phyloP scores from a whole-genome alignment of 2,888 invertebrate genomes.

The Phyllotreta striolata region DNA sequence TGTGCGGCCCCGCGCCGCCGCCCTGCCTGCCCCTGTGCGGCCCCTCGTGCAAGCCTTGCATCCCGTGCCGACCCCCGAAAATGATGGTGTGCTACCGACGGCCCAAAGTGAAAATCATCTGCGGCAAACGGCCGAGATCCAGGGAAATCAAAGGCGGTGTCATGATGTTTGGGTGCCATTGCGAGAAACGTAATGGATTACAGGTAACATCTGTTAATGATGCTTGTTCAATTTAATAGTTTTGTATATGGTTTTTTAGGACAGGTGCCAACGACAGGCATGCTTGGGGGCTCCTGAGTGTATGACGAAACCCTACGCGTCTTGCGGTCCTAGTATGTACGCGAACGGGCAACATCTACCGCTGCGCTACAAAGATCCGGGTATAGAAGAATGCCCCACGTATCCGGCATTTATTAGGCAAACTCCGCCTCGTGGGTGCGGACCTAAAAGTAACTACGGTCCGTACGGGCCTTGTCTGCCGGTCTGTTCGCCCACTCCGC shows the following conservation, averaged over 20 bases:
- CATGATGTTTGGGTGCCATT: constrained; percentile 66
- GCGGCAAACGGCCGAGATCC: constrained; percentile 61
- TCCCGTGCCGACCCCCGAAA: constrained; percentile 60
- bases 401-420: constrained; percentile 52
- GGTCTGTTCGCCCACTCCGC: constrained; percentile 34
- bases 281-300: constrained; percentile 64
- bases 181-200: constrained; percentile 67
- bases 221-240: constrained; percentile 1
- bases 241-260: constrained; percentile 40
- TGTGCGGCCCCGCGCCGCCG: not conserved
- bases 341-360: constrained; percentile 54
- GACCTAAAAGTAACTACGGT: not conserved
- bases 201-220: constrained; percentile 53
- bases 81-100: constrained; percentile 65
- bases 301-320: constrained; percentile 60
- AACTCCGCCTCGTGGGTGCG: constrained; percentile 45
- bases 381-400: constrained; percentile 53
- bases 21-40: constrained; percentile 2
- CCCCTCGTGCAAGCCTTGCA: not conserved
- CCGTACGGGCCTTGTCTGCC: constrained; percentile 23
- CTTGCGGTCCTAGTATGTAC: constrained; percentile 61
- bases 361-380: constrained; percentile 30
- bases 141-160: constrained; percentile 65
- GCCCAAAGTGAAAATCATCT: constrained; percentile 55
- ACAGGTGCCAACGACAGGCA: constrained; percentile 64